Evolutionary conservation across 2,113 vertebrate species (phyloP).

Genomic region (Salvelinus sp.): DNA sequence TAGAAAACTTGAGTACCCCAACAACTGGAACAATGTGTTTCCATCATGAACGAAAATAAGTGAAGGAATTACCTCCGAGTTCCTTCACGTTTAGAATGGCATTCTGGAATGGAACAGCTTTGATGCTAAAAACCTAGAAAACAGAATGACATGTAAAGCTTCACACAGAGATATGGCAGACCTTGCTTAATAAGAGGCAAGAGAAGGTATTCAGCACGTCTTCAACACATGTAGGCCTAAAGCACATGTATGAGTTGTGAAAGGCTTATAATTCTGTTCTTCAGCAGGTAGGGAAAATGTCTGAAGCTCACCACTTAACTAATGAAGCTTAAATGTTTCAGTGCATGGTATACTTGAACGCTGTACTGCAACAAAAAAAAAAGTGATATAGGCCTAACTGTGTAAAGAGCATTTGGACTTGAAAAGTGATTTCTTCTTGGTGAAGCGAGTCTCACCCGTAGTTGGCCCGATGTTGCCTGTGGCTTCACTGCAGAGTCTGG

Average conservation of each 20-base stretch:
- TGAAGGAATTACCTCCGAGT: constrained; percentile 82
- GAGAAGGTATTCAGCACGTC: not conserved
- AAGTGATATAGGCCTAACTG: not conserved
- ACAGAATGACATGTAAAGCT: constrained; percentile 26
- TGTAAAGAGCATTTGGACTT: not conserved
- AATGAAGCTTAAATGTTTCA: not conserved
- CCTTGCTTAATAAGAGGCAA: not conserved
- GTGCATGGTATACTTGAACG: not conserved
- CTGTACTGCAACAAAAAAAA: not conserved
- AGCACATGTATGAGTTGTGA: not conserved
- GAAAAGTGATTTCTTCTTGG: not conserved
- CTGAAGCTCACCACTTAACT: not conserved
- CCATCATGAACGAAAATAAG: not conserved
- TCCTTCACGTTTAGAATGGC: constrained; percentile 89
- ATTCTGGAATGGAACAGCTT: constrained; percentile 88
- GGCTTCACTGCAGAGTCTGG: constrained; percentile 90
- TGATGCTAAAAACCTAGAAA: constrained; percentile 87
- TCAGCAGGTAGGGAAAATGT: not conserved
- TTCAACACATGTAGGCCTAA: too few relatives aligned
- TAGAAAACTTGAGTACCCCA: not conserved
- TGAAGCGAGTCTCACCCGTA: constrained; percentile 79
- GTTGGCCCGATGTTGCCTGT: constrained; percentile 86
- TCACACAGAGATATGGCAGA: not conserved
- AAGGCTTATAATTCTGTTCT: not conserved
- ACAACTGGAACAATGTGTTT: not conserved